phyloP scores from a whole-genome alignment of 2,113 vertebrate species.

The Pteruthius melanotis region DNA sequence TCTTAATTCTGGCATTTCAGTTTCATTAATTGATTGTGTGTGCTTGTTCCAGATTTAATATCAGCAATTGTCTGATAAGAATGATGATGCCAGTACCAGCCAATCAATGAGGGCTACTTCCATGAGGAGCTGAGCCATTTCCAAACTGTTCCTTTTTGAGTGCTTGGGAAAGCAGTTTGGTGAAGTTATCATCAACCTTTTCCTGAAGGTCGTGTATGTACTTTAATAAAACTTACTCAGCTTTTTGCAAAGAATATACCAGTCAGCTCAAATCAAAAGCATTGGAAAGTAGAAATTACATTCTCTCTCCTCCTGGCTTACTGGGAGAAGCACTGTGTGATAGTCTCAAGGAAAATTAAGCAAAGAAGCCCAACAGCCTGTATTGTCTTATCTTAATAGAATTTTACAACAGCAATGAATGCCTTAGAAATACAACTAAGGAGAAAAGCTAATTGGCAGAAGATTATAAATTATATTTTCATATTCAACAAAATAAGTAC shows the following conservation, averaged over 20 bases:
- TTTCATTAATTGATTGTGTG: background rate
- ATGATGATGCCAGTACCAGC: background rate
- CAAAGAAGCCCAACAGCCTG: background rate
- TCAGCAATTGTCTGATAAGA: background rate
- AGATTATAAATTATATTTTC: conserved; percentile 44
- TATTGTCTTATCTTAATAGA: conserved; percentile 60
- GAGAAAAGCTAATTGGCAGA: conserved; percentile 22
- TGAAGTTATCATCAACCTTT: conserved; percentile 1
- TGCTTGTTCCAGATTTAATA: background rate
- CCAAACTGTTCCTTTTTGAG: background rate
- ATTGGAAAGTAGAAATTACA: conserved; percentile 36
- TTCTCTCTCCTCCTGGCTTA: background rate
- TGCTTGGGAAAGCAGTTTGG: background rate
- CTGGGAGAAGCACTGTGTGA: background rate
- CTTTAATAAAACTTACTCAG: conserved; percentile 16
- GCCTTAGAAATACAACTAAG: conserved; percentile 10
- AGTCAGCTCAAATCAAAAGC: conserved; percentile 54
- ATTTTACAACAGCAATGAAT: conserved; percentile 22
- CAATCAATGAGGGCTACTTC: background rate
- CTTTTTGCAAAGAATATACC: conserved; percentile 19
- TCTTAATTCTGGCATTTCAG: conserved; percentile 8
- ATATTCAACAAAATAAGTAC: conserved; percentile 18
- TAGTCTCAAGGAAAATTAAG: conserved; percentile 8
- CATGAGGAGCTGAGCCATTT: background rate
- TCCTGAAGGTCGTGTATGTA: conserved; percentile 32